Conservation (phyloP, 2,888 invertebrate species). For the Cistogaster globosa region DNA sequence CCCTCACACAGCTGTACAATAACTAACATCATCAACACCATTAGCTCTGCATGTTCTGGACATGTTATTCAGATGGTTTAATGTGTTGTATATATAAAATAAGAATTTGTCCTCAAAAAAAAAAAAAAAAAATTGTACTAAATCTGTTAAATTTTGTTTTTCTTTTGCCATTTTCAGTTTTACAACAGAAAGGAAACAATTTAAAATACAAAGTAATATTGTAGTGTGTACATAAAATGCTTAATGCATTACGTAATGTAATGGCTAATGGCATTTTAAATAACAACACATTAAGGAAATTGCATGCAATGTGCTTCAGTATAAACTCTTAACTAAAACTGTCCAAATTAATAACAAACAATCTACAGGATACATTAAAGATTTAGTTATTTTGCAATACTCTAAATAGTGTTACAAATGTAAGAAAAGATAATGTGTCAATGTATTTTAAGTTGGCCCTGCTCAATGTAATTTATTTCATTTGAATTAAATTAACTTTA, state of each 20-base stretch:
- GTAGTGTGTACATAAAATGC: neutral
- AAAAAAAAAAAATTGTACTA: neutral
- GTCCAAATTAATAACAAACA: neutral
- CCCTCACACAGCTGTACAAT: constrained; percentile 25
- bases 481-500: too few species aligned
- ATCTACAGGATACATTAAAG: neutral
- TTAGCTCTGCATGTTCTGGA: constrained; percentile 49
- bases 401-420: constrained; percentile 5
- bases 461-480: too few species aligned
- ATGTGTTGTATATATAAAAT: constrained; percentile 23
- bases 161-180: neutral
- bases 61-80: constrained; percentile 42
- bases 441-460: neutral
- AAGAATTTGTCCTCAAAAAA: neutral
- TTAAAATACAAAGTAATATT: neutral
- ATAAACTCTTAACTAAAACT: neutral
- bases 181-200: neutral
- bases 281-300: constrained; percentile 46
- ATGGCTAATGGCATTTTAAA: constrained; percentile 48
- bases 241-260: constrained; percentile 43
- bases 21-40: constrained; percentile 31
- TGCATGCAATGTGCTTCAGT: neutral
- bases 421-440: neutral
- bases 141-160: constrained; percentile 10
- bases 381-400: neutral